Base-by-base conservation (phyloP, 2,113 vertebrate genomes). In the Eonycteris spelaea region DNA sequence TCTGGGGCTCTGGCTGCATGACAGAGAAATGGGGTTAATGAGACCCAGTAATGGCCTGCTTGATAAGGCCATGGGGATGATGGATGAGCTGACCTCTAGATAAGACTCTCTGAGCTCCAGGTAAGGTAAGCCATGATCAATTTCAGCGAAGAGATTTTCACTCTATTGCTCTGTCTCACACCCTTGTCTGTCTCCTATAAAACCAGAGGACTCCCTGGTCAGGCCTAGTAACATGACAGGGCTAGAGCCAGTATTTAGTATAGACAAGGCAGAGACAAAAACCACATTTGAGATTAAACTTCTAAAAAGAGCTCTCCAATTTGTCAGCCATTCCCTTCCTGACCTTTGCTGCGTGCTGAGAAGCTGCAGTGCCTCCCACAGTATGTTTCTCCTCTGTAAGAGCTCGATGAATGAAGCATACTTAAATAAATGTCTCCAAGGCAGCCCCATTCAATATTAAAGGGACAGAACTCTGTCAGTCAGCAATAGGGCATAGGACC, bases 401-500 rank as follows among this genome's bases (percentile, higher is more conserved):
- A 94, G 90, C 82, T 61, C 18, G 9, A 88, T 73, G 40, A 91
- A 67, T 2, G 30, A 38, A 0, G 0, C 6, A 80, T 83, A 70
- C 89, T 89, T 90, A 97, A 96, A 55, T 94, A 97, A 96, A 95
- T 15, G 90, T 55, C 95, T 95, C 86, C 91, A 95, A 96, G 85
- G 97, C 95, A 97, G 93, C 79, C 2, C 12, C 93, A 98, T 97
- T 97, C 98, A 95, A 97, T 94, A 98, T 95, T 97, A 97, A 98
- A 97, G 96, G 85, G 95, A 87, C 80, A 91, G 95, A 95, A 97
- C 63, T 97, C 86, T 80, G 87, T 93, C 93, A 88, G 92, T 97
- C 97, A 98, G 91, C 74, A 14, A 90, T 19, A 94, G 97, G 95
- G 89, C 96, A 84, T 1, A 24, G 78, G 67, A 94, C 82, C 85